These are phyloP conservation scores for Drosophila silvestris DNA, from an alignment of 2,888 invertebrate genomes.

Conservation along the genomic window DNA sequence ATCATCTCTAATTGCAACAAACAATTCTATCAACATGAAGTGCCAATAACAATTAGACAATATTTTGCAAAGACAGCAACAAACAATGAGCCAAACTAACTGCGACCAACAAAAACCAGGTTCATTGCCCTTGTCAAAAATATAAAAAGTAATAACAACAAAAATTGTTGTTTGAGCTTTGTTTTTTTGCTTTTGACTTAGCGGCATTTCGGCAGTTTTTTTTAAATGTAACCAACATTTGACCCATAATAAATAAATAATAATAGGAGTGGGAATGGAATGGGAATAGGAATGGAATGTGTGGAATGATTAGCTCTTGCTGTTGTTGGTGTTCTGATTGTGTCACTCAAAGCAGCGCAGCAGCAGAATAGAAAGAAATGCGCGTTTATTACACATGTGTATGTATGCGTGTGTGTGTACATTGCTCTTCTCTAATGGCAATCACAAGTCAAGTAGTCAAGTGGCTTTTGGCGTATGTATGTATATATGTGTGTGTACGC, in stretches of 20 bases:
- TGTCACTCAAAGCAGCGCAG: constrained; percentile 43
- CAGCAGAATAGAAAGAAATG: constrained; percentile 54
- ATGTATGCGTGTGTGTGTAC: constrained; percentile 14
- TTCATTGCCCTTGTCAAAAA: constrained; percentile 77
- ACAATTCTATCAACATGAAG: constrained; percentile 13
- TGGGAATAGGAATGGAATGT: constrained; percentile 46
- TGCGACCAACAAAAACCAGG: constrained; percentile 51
- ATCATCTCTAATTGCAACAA: background rate
- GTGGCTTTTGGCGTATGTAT: constrained; percentile 64
- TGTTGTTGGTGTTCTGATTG: constrained; percentile 12
- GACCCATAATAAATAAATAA: constrained; percentile 68
- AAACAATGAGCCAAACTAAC: constrained; percentile 32
- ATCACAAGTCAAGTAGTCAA: constrained; percentile 79
- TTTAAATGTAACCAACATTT: constrained; percentile 70
- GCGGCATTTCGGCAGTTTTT: constrained; percentile 37
- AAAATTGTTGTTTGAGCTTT: constrained; percentile 34
- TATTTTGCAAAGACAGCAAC: constrained; percentile 45
- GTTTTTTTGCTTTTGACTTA: constrained; percentile 39
- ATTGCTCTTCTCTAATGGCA: constrained; percentile 75
- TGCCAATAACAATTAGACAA: constrained; percentile 35
- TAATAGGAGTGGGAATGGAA: constrained; percentile 39
- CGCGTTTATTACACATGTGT: constrained; percentile 24
- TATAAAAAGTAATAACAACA: constrained; percentile 10
- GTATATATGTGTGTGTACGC: constrained; percentile 23
- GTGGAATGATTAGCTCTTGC: constrained; percentile 4